Evolutionary conservation across 2,888 invertebrate genomes (phyloP).

Genomic region (Agrilus cyanescens): DNA sequence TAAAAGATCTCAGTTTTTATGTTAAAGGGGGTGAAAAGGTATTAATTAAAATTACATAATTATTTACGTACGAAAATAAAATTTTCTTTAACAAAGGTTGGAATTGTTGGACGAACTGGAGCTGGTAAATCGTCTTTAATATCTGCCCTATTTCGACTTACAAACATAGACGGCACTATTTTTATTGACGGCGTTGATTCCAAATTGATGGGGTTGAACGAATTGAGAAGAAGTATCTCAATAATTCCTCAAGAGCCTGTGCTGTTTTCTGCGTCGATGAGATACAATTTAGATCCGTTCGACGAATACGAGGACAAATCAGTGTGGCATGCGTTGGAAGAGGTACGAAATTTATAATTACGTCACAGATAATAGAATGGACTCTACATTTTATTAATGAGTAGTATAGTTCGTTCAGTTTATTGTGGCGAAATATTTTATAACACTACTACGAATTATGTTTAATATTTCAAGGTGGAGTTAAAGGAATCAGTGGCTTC

Average conservation of each 20-base stretch:
- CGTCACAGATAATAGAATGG: no score
- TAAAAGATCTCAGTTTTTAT: slow-evolving; percentile 51
- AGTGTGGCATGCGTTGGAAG: slow-evolving; percentile 63
- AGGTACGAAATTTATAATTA: no score
- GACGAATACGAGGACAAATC: slow-evolving; percentile 55
- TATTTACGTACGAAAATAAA: not conserved
- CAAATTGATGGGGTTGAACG: slow-evolving; percentile 56
- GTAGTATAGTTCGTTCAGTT: no score
- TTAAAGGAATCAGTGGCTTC: slow-evolving; percentile 55
- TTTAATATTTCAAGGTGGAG: slow-evolving; percentile 47
- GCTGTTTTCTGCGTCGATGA: slow-evolving; percentile 61
- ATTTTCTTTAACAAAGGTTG: slow-evolving; percentile 41
- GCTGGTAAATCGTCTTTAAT: slow-evolving; percentile 77
- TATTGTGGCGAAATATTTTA: no score
- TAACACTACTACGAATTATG: no score
- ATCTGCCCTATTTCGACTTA: slow-evolving; percentile 69
- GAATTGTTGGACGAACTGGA: slow-evolving; percentile 77
- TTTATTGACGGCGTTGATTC: slow-evolving; percentile 65
- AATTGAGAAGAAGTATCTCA: slow-evolving; percentile 67
- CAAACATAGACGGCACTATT: slow-evolving; percentile 63
- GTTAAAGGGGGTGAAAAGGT: slow-evolving; percentile 56
- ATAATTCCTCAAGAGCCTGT: slow-evolving; percentile 44
- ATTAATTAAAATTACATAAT: not conserved
- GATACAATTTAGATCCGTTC: slow-evolving; percentile 77
- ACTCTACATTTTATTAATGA: no score